Evolutionary conservation across 2,888 invertebrate genomes (phyloP).

Genomic region (Monochamus alternatus): DNA sequence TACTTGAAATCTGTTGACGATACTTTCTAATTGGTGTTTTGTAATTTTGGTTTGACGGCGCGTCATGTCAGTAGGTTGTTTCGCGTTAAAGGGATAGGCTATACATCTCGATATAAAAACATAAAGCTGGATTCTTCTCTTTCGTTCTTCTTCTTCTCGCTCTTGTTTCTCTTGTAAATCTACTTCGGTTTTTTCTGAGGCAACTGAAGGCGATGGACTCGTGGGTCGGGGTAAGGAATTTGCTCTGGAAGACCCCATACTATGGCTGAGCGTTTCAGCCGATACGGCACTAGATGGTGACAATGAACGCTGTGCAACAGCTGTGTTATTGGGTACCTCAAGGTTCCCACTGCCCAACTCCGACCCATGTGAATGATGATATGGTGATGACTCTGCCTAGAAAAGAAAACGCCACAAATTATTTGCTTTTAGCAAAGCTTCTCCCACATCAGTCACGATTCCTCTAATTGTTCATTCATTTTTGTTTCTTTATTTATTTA

Average conservation of each 20-base stretch:
- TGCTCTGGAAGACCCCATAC: slow-evolving; percentile 76
- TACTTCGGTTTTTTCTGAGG: slow-evolving; percentile 90
- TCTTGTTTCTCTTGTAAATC: slow-evolving; percentile 94
- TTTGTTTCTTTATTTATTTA: no score
- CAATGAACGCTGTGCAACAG: slow-evolving; percentile 71
- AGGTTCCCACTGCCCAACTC: slow-evolving; percentile 67
- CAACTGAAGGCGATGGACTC: slow-evolving; percentile 93
- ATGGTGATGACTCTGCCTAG: slow-evolving; percentile 69
- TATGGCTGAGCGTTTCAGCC: slow-evolving; percentile 76
- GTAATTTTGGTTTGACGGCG: slow-evolving; percentile 95
- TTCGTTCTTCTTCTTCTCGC: slow-evolving; percentile 96
- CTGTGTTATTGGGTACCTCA: slow-evolving; percentile 70
- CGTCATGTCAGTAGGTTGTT: slow-evolving; percentile 99
- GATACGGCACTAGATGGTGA: slow-evolving; percentile 77
- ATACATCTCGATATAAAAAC: slow-evolving; percentile 98
- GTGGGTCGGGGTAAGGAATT: slow-evolving; percentile 84
- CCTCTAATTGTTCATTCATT: no score
- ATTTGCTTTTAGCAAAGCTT: no score
- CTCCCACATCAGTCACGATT: no score
- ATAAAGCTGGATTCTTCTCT: slow-evolving; percentile 94
- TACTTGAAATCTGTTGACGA: slow-evolving; percentile 95
- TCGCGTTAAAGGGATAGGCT: slow-evolving; percentile 99
- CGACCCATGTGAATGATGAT: slow-evolving; percentile 67
- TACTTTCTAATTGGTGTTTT: slow-evolving; percentile 95
- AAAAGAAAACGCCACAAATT: slow-evolving; percentile 37